Conservation (phyloP, 1,140 invertebrate genomes). For the Drosophila navojoa region DNA sequence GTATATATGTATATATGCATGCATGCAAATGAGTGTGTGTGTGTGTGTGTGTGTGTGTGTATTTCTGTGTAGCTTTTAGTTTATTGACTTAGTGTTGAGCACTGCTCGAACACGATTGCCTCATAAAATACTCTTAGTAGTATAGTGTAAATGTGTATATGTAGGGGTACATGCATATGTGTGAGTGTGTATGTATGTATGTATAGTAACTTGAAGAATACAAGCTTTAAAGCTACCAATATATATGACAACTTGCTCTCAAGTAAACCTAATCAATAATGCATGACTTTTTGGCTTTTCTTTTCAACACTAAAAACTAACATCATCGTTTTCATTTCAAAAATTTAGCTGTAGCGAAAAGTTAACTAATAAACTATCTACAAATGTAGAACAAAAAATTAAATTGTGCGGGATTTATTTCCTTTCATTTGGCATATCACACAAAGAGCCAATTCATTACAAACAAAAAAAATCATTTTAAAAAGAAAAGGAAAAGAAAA, state of each 20-base stretch:
- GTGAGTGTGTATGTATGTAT: constrained; percentile 28
- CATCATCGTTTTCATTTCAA: constrained; percentile 25
- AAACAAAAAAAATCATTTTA: constrained; percentile 3
- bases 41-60: constrained; percentile 10
- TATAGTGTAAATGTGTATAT: constrained; percentile 48
- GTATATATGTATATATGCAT: constrained; percentile 24
- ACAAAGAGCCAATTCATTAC: constrained; percentile 60
- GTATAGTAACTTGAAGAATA: constrained; percentile 75
- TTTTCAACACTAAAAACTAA: constrained; percentile 76
- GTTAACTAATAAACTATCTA: constrained; percentile 64
- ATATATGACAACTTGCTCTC: constrained; percentile 74
- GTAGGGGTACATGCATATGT: constrained; percentile 47
- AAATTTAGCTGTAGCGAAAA: constrained; percentile 53
- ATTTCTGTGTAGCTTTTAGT: constrained; percentile 10
- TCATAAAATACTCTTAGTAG: constrained; percentile 78
- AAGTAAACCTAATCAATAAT: constrained; percentile 75
- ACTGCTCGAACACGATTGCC: constrained; percentile 59
- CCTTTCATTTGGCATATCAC: constrained; percentile 74
- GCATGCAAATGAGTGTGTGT: constrained; percentile 8
- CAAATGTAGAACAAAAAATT: constrained; percentile 40
- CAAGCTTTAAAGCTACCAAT: constrained; percentile 81
- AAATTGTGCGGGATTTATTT: constrained; percentile 50
- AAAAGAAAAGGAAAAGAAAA: constrained; percentile 11
- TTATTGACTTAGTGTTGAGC: constrained; percentile 50
- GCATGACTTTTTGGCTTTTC: constrained; percentile 76